Evolutionary conservation across 1,140 invertebrate species (phyloP).

Genomic region (Hormaphis cornu): DNA sequence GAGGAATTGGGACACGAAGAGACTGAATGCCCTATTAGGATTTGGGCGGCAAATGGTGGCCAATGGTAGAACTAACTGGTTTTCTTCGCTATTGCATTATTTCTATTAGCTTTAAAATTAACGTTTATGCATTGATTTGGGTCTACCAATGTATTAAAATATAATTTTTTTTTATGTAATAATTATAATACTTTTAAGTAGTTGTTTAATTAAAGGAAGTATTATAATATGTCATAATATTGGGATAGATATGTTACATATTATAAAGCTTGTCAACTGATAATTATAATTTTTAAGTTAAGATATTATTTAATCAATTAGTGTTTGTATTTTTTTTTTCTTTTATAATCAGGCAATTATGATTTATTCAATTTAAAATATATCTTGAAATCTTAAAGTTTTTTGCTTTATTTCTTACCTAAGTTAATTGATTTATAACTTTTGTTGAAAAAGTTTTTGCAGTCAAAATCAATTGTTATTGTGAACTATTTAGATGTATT

Average conservation of each 20-base stretch:
- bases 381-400: not conserved
- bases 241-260: not conserved
- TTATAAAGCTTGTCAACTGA: not conserved
- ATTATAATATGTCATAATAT: not conserved
- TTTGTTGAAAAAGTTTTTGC: not conserved
- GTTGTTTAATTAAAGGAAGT: too few relatives aligned
- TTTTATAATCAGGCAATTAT: not conserved
- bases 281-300: not conserved
- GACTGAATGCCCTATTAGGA: conserved; percentile 1
- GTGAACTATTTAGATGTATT: too few relatives aligned
- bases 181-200: not conserved
- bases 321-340: not conserved
- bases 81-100: conserved; percentile 1
- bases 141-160: not conserved
- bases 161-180: not conserved
- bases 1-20: not conserved
- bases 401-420: not conserved
- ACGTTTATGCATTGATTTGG: not conserved
- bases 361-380: not conserved
- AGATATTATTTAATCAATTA: not conserved
- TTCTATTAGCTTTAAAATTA: not conserved
- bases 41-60: not conserved
- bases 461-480: too few relatives aligned
- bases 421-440: not conserved
- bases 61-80: not conserved